Base-by-base conservation (phyloP, 2,888 invertebrate species). In the Maniola hyperantus region DNA sequence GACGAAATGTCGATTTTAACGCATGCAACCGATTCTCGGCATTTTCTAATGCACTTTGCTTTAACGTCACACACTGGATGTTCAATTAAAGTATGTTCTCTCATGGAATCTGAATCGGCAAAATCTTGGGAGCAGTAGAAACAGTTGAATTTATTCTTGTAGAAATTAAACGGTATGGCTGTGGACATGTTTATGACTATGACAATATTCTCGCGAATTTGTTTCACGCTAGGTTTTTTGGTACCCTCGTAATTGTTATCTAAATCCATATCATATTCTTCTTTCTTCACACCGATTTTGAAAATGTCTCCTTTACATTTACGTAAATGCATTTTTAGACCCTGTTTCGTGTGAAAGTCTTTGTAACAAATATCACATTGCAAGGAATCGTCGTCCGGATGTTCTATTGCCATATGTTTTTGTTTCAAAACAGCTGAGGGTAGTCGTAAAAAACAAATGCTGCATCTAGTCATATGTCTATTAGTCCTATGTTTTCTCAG, bases 91-190 rank as follows among this genome's bases (percentile, higher is more conserved):
- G 91, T 88, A 58, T 92, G 92, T 48, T 90, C 87, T 39, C 84
- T 79, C 86, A 92, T 85, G 0, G 78, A 71, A 71, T 91, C 90
- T 0, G 91, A 89, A 73, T 92, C 92, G 0, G 81, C 75, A 44
- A 92, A 92, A 64, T 91, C 90, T 81, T 90, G 89, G 0, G 89
- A 89, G 58, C 92, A 92, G 68, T 88, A 92, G 69, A 92, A 92
- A 58, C 92, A 92, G 44, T 91, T 91, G 55, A 91, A 92, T 68
- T 89, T 91, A 69, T 91, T 92, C 67, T 91, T 90, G 73, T 86
- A 90, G 68, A 91, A 91, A 70, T 89, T 91, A 68, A 92, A 92
- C 5, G 92, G 92, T 76, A 92, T 83, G 0, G 91, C 91, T 0
- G 92, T 92, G 0, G 92, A 92, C 91, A 91, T 91, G 48, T 89